Evolutionary conservation across 1,140 invertebrate genomes (phyloP).

Genomic region (Ephestia elutella): DNA sequence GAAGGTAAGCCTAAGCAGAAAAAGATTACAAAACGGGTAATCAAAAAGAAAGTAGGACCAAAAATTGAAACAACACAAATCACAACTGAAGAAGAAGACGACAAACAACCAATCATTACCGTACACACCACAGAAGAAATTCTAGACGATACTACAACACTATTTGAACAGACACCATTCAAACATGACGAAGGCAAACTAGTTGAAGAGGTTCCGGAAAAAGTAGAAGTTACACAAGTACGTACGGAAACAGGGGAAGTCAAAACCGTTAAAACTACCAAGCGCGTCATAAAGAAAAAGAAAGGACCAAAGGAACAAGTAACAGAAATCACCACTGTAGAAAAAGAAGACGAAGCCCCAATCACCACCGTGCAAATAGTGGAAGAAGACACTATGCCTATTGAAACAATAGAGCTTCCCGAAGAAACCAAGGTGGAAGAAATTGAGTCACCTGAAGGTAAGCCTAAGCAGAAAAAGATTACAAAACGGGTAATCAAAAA

Average conservation of each 20-base stretch:
- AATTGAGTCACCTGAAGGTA: slow-evolving; percentile 20
- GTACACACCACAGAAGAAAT: slow-evolving; percentile 16
- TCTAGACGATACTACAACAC: slow-evolving; percentile 22
- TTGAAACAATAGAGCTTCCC: slow-evolving; percentile 4
- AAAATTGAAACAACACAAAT: slow-evolving; percentile 45
- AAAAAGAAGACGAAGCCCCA: slow-evolving; percentile 51
- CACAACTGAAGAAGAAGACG: slow-evolving; percentile 39
- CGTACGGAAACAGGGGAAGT: slow-evolving; percentile 42
- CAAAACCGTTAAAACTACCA: slow-evolving; percentile 62
- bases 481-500: slow-evolving; percentile 48
- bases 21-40: slow-evolving; percentile 39
- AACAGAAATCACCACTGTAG: slow-evolving; percentile 56
- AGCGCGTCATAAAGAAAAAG: slow-evolving; percentile 56
- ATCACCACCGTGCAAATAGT: not conserved
- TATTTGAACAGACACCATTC: slow-evolving; percentile 13
- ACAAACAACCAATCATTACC: slow-evolving; percentile 30
- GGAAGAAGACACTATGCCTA: slow-evolving; percentile 10
- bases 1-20: slow-evolving; percentile 28
- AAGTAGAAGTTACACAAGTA: slow-evolving; percentile 46
- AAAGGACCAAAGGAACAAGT: slow-evolving; percentile 46
- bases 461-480: slow-evolving; percentile 15
- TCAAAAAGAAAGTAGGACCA: slow-evolving; percentile 37
- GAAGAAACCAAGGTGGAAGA: slow-evolving; percentile 29
- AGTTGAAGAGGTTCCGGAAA: slow-evolving; percentile 31
- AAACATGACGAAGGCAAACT: slow-evolving; percentile 37